These are phyloP conservation scores for Montipora capitata DNA, from an alignment of 92 coral and sea anemone genomes.

Conservation along the genomic window DNA sequence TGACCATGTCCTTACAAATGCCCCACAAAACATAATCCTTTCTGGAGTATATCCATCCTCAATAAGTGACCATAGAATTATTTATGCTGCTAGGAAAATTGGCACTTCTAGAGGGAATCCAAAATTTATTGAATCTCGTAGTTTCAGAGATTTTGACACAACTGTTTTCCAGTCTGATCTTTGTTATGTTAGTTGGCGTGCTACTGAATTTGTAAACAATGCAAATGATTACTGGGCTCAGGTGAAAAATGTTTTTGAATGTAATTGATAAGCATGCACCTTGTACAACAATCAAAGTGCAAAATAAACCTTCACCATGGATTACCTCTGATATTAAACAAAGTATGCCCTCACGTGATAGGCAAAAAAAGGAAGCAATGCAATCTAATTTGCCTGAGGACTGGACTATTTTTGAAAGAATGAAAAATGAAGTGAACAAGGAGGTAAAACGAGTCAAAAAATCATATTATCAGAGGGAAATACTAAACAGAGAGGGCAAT, in stretches of 20 bases:
- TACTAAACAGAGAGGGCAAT: not conserved
- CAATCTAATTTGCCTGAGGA: slow-evolving; percentile 46
- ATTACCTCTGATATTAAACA: slow-evolving; percentile 37
- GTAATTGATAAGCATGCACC: slow-evolving; percentile 68
- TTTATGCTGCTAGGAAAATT: slow-evolving; percentile 66
- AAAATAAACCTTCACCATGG: slow-evolving; percentile 73
- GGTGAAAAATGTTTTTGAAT: slow-evolving; percentile 64
- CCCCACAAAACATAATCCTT: slow-evolving; percentile 17
- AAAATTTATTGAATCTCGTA: slow-evolving; percentile 53
- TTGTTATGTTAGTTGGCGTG: slow-evolving; percentile 24
- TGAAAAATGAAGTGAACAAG: slow-evolving; percentile 49
- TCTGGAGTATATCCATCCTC: slow-evolving; percentile 53
- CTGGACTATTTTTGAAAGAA: slow-evolving; percentile 46
- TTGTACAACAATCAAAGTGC: slow-evolving; percentile 43
- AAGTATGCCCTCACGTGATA: slow-evolving; percentile 12
- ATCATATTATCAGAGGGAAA: not conserved
- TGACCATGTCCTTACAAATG: slow-evolving; percentile 55
- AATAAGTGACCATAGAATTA: slow-evolving; percentile 52
- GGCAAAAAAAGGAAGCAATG: slow-evolving; percentile 47
- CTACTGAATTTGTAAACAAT: not conserved
- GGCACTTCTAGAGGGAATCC: slow-evolving; percentile 65
- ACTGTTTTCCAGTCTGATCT: slow-evolving; percentile 31
- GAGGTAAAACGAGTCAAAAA: slow-evolving; percentile 37
- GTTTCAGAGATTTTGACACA: slow-evolving; percentile 48
- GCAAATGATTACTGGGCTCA: slow-evolving; percentile 40